A percentile compares a stretch with the other conserved stretches of the same genome.
These are phyloP conservation scores for Hypanus sabinus DNA, from an alignment of 2,113 vertebrate species.

Conservation along the genomic window DNA sequence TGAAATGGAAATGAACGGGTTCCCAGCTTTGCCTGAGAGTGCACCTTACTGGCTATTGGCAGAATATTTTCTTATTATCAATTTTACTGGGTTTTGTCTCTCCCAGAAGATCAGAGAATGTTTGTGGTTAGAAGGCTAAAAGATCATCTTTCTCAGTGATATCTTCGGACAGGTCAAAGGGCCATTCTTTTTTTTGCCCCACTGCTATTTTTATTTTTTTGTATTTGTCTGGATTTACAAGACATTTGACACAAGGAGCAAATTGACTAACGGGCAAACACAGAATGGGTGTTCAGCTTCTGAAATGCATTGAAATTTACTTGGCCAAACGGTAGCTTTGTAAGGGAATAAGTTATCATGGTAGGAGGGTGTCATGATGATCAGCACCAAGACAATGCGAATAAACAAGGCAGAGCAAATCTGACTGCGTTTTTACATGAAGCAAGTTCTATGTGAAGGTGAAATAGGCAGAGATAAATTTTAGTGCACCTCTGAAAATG, in stretches of 20 bases:
- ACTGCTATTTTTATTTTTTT: not conserved
- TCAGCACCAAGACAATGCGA: not conserved
- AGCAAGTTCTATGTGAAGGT: not conserved
- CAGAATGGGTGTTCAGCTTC: not conserved
- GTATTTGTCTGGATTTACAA: not conserved
- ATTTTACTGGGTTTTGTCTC: not conserved
- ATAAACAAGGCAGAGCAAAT: not conserved
- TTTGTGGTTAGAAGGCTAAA: not conserved
- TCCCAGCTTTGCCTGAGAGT: not conserved
- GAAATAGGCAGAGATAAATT: too few relatives aligned
- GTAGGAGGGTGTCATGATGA: not conserved
- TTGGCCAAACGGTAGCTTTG: not conserved
- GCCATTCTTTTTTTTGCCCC: not conserved
- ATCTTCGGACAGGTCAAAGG: too few relatives aligned
- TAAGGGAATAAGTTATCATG: not conserved
- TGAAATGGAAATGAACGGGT: not conserved
- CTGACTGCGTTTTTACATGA: not conserved
- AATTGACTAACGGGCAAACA: not conserved
- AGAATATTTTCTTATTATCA: not conserved
- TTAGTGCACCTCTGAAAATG: not conserved
- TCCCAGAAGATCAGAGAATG: not conserved
- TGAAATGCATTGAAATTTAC: not conserved
- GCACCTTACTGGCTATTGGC: not conserved
- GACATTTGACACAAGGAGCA: not conserved
- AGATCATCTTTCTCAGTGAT: not conserved